These are phyloP conservation scores for Scaptomyza reducta DNA, from an alignment of 2,888 invertebrate species.

Conservation along the genomic window DNA sequence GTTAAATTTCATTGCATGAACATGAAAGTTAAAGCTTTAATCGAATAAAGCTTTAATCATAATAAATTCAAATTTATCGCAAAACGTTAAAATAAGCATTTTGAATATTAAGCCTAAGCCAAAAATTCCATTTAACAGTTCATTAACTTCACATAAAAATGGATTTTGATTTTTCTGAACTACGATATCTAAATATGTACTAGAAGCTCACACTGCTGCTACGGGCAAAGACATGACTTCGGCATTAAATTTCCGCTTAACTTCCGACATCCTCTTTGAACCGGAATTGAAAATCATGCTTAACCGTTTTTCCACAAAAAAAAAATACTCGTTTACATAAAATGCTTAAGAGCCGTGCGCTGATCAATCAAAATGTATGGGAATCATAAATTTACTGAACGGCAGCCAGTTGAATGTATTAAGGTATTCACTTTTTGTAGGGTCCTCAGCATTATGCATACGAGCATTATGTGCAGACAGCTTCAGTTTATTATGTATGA, in stretches of 20 bases:
- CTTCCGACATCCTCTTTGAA: conserved; percentile 4
- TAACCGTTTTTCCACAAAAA: conserved; percentile 3
- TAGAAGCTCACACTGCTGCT: background rate
- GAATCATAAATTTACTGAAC: conserved; percentile 43
- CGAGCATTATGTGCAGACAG: conserved; percentile 30
- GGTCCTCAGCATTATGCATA: conserved; percentile 4
- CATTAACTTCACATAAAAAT: conserved; percentile 14
- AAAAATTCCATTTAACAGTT: conserved; percentile 20
- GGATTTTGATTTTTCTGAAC: conserved; percentile 1
- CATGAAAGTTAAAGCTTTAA: background rate
- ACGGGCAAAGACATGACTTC: conserved; percentile 11
- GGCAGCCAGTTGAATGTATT: conserved; percentile 37
- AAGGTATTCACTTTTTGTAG: conserved; percentile 5
- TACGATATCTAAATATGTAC: background rate
- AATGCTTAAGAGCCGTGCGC: conserved; percentile 7
- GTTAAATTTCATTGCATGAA: background rate
- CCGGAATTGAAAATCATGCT: background rate
- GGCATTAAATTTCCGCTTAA: conserved; percentile 21
- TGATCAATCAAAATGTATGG: conserved; percentile 63
- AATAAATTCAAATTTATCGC: background rate
- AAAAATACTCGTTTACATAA: conserved; percentile 16
- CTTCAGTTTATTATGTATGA: conserved; percentile 16
- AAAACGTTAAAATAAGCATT: background rate
- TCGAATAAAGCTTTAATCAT: background rate
- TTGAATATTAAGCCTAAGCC: background rate